Base-by-base conservation (phyloP, 2,888 invertebrate genomes). In the Pyrochroa serraticornis region DNA sequence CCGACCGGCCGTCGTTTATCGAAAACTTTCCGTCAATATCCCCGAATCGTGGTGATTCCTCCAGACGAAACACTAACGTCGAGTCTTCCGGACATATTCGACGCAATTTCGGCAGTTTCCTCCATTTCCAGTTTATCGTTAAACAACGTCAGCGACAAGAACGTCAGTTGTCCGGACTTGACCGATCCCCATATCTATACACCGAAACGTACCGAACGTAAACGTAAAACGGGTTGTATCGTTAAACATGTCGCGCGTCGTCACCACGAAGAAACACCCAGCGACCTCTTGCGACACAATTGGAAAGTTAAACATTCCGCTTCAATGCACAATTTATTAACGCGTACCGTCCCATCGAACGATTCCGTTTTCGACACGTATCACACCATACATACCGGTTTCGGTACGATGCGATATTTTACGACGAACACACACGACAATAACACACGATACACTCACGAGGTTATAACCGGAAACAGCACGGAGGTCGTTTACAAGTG, bases 321-420 rank as follows among this genome's bases (percentile, higher is more conserved):
- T 31, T 80, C 80, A 7, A 74, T 80, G 75, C 76, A 77, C 22
- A 79, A 77, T 64, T 64, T 80, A 46, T 63, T 70, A 47, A 59
- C 42, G 49, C 56, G 38, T 38, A 53, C 33, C 22, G 54, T 41
- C 8, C 67, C 67, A 3, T 47, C 35, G 49, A 43, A 44, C 42
- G 32, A 10, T 71, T 69, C 43, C 68, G 72, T 31, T 44, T 72
- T 70, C 46, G 69, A 73, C 55, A 74, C 71, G 36, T 80, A 81
- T 66, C 78, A 80, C 60, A 81, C 81, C 8, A 72, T 81, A 32
- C 81, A 81, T 61, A 76, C 76, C 62, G 70, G 63, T 39, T 65
- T 65, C 14, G 59, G 45, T 31, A 32, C 36, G 12, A 13, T 13
- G 45, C 57, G 12, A 39, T 43, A 44, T 34, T 36, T 45, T 34